These are phyloP conservation scores for Ibycter americanus DNA, from an alignment of 2,797 vertebrate genomes.

Conservation along the genomic window DNA sequence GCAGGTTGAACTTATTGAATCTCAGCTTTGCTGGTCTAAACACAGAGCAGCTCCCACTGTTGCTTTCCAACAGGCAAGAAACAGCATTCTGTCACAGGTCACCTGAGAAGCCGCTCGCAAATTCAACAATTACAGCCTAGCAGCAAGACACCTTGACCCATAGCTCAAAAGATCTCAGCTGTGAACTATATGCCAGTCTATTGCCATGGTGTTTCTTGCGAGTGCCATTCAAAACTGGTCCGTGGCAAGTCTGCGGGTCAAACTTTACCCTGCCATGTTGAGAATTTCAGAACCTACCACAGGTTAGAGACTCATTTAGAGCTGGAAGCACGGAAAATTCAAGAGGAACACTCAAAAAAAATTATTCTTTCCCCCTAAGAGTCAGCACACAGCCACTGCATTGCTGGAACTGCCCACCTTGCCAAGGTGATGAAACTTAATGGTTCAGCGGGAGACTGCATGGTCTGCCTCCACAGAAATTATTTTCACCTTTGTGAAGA, in stretches of 20 bases:
- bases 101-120: not conserved
- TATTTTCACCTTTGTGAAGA: not conserved
- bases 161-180: not conserved
- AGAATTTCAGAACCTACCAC: not conserved
- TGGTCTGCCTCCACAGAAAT: not conserved
- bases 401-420: not conserved
- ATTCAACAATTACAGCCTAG: not conserved
- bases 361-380: not conserved
- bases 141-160: not conserved
- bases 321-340: not conserved
- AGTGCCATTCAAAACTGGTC: not conserved
- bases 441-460: not conserved
- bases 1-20: not conserved
- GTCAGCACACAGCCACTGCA: not conserved
- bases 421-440: not conserved
- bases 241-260: not conserved
- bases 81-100: not conserved
- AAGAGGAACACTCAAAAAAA: not conserved
- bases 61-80: not conserved
- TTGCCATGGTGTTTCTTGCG: not conserved
- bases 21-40: rapidly evolving
- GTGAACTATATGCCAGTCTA: not conserved
- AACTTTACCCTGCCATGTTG: not conserved
- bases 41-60: not conserved
- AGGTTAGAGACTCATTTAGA: not conserved